Percentiles rank a stretch among this genome's conserved stretches.
Conservation (phyloP, 2,113 vertebrate species). For the Saimiri boliviensis region DNA sequence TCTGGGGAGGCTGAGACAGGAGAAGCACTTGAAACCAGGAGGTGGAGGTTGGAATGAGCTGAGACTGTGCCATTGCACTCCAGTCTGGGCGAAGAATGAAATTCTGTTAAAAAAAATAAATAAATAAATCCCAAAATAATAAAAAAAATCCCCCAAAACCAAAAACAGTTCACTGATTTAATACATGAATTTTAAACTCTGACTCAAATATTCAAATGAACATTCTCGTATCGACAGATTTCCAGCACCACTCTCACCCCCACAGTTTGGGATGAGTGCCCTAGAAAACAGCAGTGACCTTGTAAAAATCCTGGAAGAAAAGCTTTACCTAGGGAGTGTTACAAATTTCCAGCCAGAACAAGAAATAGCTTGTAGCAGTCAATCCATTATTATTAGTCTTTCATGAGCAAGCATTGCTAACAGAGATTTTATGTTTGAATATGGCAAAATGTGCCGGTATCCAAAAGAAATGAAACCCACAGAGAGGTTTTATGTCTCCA, state of each 20-base stretch:
- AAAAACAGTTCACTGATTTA: not conserved
- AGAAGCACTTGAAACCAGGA: too few species aligned
- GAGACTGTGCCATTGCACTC: not conserved
- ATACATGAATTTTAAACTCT: not conserved
- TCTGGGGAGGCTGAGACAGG: too few species aligned
- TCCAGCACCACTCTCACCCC: not conserved
- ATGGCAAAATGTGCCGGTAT: conserved; percentile 6
- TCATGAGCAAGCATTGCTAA: not conserved
- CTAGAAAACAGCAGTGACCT: not conserved
- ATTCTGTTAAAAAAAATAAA: not conserved
- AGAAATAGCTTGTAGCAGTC: not conserved
- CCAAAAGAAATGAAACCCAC: conserved; percentile 10
- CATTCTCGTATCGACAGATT: not conserved
- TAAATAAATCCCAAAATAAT: too few species aligned
- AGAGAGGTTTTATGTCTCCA: not conserved
- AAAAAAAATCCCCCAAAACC: too few species aligned
- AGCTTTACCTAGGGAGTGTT: not conserved
- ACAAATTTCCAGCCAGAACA: not conserved
- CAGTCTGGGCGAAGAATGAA: not conserved
- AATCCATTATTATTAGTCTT: not conserved
- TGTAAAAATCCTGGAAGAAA: not conserved
- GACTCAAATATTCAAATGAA: not conserved
- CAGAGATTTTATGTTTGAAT: conserved; percentile 26
- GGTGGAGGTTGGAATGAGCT: not conserved
- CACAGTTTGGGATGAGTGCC: not conserved